Evolutionary conservation across 2,113 vertebrate species (phyloP).

Genomic region (Cervus canadensis): DNA sequence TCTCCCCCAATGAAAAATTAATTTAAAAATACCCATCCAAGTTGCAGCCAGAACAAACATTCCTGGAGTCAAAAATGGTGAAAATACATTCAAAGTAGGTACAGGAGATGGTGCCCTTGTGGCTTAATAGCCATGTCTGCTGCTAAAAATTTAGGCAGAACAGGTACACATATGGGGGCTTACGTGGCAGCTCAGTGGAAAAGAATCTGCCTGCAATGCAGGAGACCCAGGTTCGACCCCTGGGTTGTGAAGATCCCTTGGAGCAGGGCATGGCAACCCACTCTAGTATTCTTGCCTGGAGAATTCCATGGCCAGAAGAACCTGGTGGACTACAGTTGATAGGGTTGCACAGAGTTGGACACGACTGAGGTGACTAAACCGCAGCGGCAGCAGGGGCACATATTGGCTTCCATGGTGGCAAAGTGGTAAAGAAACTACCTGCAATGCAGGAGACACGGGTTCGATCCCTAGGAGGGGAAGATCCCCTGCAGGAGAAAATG

Average conservation of each 20-base stretch:
- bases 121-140: background rate
- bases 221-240: background rate
- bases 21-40: background rate
- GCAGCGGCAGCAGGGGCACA: background rate
- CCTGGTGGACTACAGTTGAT: rapidly evolving
- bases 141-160: background rate
- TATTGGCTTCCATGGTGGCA: background rate
- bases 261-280: background rate
- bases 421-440: background rate
- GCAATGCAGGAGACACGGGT: rapidly evolving
- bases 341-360: background rate
- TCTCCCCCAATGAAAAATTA: conserved; percentile 40
- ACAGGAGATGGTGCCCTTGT: background rate
- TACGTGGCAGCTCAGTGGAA: background rate
- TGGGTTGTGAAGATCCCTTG: background rate
- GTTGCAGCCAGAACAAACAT: conserved; percentile 53
- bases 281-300: background rate
- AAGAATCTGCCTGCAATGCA: background rate
- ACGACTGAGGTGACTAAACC: background rate
- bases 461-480: background rate
- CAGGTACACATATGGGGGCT: background rate
- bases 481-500: background rate
- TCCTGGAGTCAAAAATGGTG: background rate
- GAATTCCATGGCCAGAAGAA: background rate
- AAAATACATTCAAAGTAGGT: background rate